phyloP scores from a whole-genome alignment of 2,113 vertebrate species.

The Gymnocephalus cernua region DNA sequence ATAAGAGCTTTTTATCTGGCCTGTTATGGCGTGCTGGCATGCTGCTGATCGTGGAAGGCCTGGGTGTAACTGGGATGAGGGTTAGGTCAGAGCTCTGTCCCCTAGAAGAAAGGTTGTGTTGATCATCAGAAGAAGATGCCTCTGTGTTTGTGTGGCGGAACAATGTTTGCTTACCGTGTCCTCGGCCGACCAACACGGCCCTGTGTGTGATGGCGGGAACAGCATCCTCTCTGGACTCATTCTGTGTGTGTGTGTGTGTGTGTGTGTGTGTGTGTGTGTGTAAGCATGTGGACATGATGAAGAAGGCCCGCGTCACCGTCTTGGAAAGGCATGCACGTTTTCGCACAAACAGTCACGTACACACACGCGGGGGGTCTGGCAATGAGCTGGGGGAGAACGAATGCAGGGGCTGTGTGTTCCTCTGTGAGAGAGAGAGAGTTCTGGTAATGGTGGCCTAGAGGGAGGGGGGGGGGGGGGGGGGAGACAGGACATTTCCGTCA shows the following conservation, averaged over 20 bases:
- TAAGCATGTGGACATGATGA: conserved; percentile 41
- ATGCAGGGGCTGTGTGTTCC: conserved; percentile 54
- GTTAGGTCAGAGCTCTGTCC: neutral
- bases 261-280: conserved; percentile 11
- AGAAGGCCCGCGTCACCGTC: conserved; percentile 55
- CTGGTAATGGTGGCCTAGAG: conserved; percentile 67
- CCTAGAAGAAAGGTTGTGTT: neutral
- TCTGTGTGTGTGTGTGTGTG: too few species aligned
- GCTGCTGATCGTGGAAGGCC: neutral
- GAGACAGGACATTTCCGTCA: conserved; percentile 30
- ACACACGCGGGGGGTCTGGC: conserved; percentile 35
- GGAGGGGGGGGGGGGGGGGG: conserved; percentile 10
- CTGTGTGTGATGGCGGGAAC: conserved; percentile 4
- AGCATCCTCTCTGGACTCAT: too few species aligned
- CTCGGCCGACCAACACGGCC: conserved; percentile 14
- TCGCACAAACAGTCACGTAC: conserved; percentile 15
- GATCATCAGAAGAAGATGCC: too few species aligned
- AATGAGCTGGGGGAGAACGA: conserved; percentile 47
- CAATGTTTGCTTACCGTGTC: conserved; percentile 20
- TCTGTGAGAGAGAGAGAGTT: conserved; percentile 42
- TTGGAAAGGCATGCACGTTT: conserved; percentile 52
- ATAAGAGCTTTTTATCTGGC: conserved; percentile 25
- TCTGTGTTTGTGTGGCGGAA: conserved; percentile 19
- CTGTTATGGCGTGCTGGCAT: conserved; percentile 10
- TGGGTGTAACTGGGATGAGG: neutral